Base-by-base conservation (phyloP, 2,888 invertebrate genomes). In the Aspidiotus destructor region DNA sequence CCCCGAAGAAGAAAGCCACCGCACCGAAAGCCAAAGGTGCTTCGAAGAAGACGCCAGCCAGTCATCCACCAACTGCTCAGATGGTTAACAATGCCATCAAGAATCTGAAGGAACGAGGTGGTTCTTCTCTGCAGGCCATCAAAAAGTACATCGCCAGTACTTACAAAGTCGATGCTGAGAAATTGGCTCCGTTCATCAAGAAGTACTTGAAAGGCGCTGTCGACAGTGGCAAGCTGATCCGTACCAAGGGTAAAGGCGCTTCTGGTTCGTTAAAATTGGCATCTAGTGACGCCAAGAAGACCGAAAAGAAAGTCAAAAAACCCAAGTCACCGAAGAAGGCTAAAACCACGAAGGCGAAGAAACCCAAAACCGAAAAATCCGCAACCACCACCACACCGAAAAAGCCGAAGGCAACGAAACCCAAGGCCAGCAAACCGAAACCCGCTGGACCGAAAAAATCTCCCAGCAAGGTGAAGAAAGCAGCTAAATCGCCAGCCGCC, bases 81-180 rank as follows among this genome's bases (percentile, higher is more conserved):
- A 83, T 86, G 84, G 84, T 85, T 0, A 80, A 79, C 72, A 77
- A 77, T 48, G 84, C 86, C 5, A 80, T 83, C 61, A 77, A 76
- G 70, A 11, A 44, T 16, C 10, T 83, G 62, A 81, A 82, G 73
- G 82, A 83, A 73, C 80, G 82, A 41, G 80, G 80, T 65, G 86
- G 86, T 42, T 85, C 84, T 0, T 84, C 84, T 0, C 73, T 77
- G 8, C 75, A 76, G 62, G 82, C 83, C 3, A 85, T 85, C 75
- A 85, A 84, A 75, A 86, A 86, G 74, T 85, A 83, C 75, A 81
- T 86, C 63, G 76, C 80, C 8, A 77, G 80, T 41, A 82, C 80
- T 69, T 84, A 85, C 79, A 82, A 81, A 70, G 78, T 84, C 8
- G 84, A 85, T 74, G 79, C 80, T 0, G 82, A 82, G 70, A 84